These are phyloP conservation scores for Nothobranchius kuhntae DNA, from an alignment of 2,113 vertebrate genomes.

Conservation along the genomic window DNA sequence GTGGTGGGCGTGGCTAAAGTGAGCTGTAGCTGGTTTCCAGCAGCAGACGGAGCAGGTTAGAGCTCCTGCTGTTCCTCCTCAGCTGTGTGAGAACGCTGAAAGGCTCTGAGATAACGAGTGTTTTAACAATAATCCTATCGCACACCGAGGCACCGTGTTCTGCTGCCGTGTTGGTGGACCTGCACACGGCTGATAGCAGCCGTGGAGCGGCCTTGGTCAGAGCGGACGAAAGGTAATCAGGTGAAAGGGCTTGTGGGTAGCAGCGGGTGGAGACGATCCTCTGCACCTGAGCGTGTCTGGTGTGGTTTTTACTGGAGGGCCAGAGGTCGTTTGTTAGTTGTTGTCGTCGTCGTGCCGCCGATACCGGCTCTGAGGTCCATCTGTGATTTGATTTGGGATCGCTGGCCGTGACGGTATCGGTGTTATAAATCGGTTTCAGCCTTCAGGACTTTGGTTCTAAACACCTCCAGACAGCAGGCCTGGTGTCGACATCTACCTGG, in stretches of 20 bases:
- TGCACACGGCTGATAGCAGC: slow-evolving; percentile 50
- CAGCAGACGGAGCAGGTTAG: no score
- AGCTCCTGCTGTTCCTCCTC: slow-evolving; percentile 8
- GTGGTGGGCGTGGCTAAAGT: no score
- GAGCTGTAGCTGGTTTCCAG: no score
- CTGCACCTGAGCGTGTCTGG: no score
- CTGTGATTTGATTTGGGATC: slow-evolving; percentile 2
- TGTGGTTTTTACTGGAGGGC: no score
- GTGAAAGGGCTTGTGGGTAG: slow-evolving; percentile 47
- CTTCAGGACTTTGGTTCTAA: not conserved
- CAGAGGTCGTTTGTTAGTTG: no score
- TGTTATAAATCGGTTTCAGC: slow-evolving; percentile 6
- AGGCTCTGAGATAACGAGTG: slow-evolving; percentile 44
- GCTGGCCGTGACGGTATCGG: slow-evolving; percentile 25
- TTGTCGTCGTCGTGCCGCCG: not conserved
- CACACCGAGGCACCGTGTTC: slow-evolving; percentile 47
- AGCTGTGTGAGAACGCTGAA: slow-evolving; percentile 5
- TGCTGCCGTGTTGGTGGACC: slow-evolving; percentile 27
- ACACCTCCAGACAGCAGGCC: no score
- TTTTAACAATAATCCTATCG: slow-evolving; percentile 50
- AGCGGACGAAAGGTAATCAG: slow-evolving; percentile 44
- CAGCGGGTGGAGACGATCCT: no score
- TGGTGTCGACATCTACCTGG: no score
- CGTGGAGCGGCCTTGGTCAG: slow-evolving; percentile 56
- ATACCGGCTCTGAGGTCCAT: slow-evolving; percentile 10